Percentiles rank a stretch among this genome's conserved stretches.
phyloP scores from a whole-genome alignment of 2,888 invertebrate genomes.

The Neoitamus cyanurus region DNA sequence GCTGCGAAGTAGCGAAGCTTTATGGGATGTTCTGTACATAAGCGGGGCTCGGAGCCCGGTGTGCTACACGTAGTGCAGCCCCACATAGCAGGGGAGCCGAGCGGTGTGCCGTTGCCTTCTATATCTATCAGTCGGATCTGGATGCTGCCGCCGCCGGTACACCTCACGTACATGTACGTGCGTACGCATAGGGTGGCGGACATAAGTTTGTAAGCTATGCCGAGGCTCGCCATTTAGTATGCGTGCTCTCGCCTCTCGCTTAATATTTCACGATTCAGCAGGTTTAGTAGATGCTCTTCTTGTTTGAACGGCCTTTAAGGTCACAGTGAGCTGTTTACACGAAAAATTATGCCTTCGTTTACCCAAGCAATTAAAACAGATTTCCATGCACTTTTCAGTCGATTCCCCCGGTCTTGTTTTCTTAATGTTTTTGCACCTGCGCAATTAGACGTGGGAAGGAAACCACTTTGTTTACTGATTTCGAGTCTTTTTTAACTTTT shows the following conservation, averaged over 20 bases:
- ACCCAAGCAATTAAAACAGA: slow-evolving; percentile 32
- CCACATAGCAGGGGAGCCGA: not conserved
- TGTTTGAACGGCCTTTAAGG: slow-evolving; percentile 45
- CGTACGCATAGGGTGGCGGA: slow-evolving; percentile 28
- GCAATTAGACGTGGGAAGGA: not conserved
- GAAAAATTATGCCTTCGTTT: slow-evolving; percentile 30
- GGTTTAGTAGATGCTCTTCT: slow-evolving; percentile 1
- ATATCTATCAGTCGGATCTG: slow-evolving; percentile 29
- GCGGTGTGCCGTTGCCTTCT: not conserved
- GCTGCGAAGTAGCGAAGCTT: not conserved
- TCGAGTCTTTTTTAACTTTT: not conserved
- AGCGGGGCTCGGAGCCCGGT: not conserved
- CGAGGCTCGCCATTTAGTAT: slow-evolving; percentile 4
- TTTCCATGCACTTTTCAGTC: slow-evolving; percentile 7
- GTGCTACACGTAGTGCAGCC: not conserved
- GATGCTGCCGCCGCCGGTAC: slow-evolving; percentile 12
- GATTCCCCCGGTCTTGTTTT: not conserved
- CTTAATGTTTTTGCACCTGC: slow-evolving; percentile 39
- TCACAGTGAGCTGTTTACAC: slow-evolving; percentile 37
- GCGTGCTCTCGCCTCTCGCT: slow-evolving; percentile 17
- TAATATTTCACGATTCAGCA: slow-evolving; percentile 43
- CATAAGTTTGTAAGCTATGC: not conserved
- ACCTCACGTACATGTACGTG: slow-evolving; percentile 25
- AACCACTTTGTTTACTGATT: not conserved
- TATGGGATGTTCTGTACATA: not conserved